These are phyloP conservation scores for Ctenochaetus hawaiiensis DNA, from an alignment of 2,797 vertebrate genomes.

Conservation along the genomic window DNA sequence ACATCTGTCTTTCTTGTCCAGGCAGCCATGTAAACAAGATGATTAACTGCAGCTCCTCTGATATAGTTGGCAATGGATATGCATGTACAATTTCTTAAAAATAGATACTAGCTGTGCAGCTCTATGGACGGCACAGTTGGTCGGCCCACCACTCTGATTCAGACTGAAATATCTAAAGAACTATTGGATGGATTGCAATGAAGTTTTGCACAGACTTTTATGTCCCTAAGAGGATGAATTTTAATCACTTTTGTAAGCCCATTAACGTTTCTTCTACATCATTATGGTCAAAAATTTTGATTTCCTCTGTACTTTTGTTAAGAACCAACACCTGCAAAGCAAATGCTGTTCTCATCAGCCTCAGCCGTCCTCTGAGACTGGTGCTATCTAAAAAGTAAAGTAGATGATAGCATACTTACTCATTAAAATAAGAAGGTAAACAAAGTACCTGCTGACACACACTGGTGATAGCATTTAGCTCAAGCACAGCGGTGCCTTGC, in stretches of 20 bases:
- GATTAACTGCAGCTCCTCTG: constrained; percentile 31
- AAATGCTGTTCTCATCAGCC: neutral
- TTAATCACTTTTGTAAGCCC: neutral
- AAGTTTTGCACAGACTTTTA: neutral
- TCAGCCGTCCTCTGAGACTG: neutral
- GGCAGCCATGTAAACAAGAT: constrained; percentile 43
- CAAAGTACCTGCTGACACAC: neutral
- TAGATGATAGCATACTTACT: neutral
- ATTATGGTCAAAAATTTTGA: neutral
- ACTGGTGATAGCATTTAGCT: neutral
- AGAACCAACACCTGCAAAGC: neutral
- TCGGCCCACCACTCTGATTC: neutral
- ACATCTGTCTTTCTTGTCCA: constrained; percentile 31
- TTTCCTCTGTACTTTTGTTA: neutral
- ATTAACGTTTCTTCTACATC: neutral
- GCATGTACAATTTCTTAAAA: constrained; percentile 6
- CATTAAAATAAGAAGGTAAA: constrained; percentile 1
- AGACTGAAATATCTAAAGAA: constrained; percentile 2
- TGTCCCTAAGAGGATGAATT: neutral
- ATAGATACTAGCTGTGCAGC: neutral
- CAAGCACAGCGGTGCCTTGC: neutral
- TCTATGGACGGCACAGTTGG: neutral
- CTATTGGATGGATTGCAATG: neutral
- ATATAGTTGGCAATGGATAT: constrained; percentile 19
- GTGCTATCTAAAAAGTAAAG: neutral